phyloP scores from a whole-genome alignment of 2,113 vertebrate genomes.

The Peromyscus leucopus region DNA sequence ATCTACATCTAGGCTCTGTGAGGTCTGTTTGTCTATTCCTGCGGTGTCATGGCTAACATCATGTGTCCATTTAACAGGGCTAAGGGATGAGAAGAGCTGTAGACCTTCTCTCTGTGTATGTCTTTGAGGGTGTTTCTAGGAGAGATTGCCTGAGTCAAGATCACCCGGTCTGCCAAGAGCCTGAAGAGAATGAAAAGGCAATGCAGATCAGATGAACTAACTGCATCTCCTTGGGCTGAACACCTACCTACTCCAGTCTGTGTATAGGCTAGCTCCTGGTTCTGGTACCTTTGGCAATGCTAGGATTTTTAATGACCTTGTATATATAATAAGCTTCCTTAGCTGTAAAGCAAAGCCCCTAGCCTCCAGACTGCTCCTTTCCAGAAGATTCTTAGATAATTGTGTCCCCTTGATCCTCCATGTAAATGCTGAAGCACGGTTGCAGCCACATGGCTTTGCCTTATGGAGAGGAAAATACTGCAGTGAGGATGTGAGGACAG shows the following conservation, averaged over 20 bases:
- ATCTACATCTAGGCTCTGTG: not conserved
- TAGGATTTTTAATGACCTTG: not conserved
- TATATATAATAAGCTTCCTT: not conserved
- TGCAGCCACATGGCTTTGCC: not conserved
- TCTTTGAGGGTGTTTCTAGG: not conserved
- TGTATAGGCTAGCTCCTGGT: not conserved
- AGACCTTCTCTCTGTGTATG: not conserved
- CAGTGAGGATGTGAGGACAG: not conserved
- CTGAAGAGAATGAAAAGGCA: not conserved
- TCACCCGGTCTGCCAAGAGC: not conserved
- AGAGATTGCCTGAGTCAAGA: not conserved
- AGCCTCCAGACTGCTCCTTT: not conserved
- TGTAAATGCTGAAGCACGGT: not conserved
- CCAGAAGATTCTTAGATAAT: not conserved
- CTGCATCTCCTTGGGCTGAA: not conserved
- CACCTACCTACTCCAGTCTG: not conserved
- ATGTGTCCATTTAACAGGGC: not conserved
- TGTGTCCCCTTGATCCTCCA: not conserved
- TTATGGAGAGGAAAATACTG: not conserved
- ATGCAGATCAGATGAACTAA: not conserved
- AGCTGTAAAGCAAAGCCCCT: not conserved
- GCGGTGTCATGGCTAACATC: not conserved
- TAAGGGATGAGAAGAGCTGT: not conserved
- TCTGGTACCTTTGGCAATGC: not conserved
- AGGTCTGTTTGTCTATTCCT: not conserved